Conservation (phyloP, 2,888 invertebrate species). For the Tupiocoris notatus region DNA sequence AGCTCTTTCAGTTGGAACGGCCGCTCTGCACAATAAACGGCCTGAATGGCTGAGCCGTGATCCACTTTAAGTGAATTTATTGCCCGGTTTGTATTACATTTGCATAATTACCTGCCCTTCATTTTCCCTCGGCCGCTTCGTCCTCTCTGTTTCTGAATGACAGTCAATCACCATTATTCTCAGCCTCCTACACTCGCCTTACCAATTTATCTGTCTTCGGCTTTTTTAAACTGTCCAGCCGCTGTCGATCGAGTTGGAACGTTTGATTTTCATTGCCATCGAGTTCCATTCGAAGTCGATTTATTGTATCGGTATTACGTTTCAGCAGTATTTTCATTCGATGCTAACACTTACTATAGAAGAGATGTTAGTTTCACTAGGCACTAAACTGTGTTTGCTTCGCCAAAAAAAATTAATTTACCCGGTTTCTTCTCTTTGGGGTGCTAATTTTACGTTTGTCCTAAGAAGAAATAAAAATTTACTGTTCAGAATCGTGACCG, state of each 20-base stretch:
- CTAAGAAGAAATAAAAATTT: too few species aligned
- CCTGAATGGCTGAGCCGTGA: constrained; percentile 10
- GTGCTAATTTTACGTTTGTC: too few species aligned
- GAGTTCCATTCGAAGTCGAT: background rate
- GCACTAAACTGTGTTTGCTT: too few species aligned
- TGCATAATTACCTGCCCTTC: constrained; percentile 33
- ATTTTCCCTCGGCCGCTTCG: constrained; percentile 5
- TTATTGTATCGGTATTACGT: too few species aligned
- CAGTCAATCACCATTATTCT: constrained; percentile 37
- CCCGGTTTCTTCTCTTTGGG: too few species aligned
- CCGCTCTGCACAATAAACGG: background rate
- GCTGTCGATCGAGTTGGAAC: background rate
- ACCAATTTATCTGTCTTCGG: constrained; percentile 32
- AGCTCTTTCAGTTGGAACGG: background rate
- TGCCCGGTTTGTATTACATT: constrained; percentile 38
- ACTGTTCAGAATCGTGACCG: too few species aligned
- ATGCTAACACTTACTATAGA: too few species aligned
- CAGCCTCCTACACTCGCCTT: constrained; percentile 2
- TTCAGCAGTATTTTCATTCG: too few species aligned
- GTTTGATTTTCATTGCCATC: background rate
- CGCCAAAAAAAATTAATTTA: too few species aligned
- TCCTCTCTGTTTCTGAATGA: background rate
- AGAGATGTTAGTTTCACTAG: too few species aligned
- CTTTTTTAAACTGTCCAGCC: background rate
- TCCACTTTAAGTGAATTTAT: constrained; percentile 33